Evolutionary conservation across 2,888 invertebrate genomes (phyloP).

Genomic region (Cataglyphis rosenhaueri): DNA sequence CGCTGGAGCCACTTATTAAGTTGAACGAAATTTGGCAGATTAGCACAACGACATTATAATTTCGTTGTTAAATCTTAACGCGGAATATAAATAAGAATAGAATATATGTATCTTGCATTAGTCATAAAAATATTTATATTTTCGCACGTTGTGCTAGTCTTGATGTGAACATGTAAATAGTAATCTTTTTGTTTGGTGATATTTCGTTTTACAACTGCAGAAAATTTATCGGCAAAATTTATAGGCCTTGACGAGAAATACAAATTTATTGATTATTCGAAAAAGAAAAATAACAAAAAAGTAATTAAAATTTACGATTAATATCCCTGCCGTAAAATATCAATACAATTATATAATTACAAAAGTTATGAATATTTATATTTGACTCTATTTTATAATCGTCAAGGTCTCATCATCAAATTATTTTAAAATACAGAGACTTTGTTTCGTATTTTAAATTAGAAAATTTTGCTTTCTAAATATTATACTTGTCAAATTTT

Average conservation of each 20-base stretch:
- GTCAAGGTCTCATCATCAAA: constrained; percentile 36
- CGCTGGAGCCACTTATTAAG: constrained; percentile 65
- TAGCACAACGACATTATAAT: constrained; percentile 65
- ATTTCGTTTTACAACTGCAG: not conserved
- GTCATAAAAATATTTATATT: not conserved
- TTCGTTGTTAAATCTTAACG: constrained; percentile 15
- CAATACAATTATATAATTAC: not conserved
- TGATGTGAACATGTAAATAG: constrained; percentile 26
- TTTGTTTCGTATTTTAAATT: constrained; percentile 5
- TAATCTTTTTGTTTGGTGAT: constrained; percentile 15
- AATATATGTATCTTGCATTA: constrained; percentile 5
- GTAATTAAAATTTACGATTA: constrained; percentile 2
- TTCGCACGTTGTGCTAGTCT: constrained; percentile 58
- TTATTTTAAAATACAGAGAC: constrained; percentile 8
- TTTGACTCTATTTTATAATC: not conserved
- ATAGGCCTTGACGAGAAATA: constrained; percentile 39
- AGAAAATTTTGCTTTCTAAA: constrained; percentile 2
- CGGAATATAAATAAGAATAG: not conserved
- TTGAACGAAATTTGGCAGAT: constrained; percentile 58
- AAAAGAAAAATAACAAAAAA: not conserved
- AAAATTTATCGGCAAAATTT: constrained; percentile 7
- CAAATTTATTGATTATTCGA: not conserved
- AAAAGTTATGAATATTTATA: not conserved
- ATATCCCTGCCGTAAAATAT: not conserved
- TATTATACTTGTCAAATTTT: not conserved